phyloP scores from a whole-genome alignment of 2,888 invertebrate species.

The Teinopalpus imperialis region DNA sequence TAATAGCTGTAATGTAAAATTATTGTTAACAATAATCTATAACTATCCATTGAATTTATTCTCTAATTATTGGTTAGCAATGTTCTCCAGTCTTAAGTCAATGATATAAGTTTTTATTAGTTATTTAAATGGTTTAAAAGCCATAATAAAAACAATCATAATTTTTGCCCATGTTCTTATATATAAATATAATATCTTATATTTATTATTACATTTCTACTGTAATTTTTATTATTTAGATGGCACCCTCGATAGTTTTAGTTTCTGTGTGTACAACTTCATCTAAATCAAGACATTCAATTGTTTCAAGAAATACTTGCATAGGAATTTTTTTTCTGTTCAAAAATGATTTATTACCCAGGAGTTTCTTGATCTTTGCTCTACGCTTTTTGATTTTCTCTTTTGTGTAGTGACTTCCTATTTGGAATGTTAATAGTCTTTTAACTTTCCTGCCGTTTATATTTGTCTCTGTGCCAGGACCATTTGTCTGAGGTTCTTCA shows the following conservation, averaged over 20 bases:
- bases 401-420: slow-evolving; percentile 72
- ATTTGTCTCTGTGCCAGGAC: slow-evolving; percentile 56
- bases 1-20: too few relatives aligned
- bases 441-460: slow-evolving; percentile 81
- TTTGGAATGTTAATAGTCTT: slow-evolving; percentile 80
- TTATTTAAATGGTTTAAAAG: too few relatives aligned
- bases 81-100: too few relatives aligned
- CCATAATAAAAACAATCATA: too few relatives aligned
- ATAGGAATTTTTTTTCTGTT: slow-evolving; percentile 79
- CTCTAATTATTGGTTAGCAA: too few relatives aligned
- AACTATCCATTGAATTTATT: too few relatives aligned
- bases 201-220: too few relatives aligned
- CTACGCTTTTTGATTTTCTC: slow-evolving; percentile 82
- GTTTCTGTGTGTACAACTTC: slow-evolving; percentile 59
- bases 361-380: slow-evolving; percentile 79
- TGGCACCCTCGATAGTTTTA: slow-evolving; percentile 33
- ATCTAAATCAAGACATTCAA: slow-evolving; percentile 75
- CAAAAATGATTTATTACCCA: slow-evolving; percentile 74
- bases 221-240: slow-evolving; percentile 3
- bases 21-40: too few relatives aligned
- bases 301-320: slow-evolving; percentile 79
- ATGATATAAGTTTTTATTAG: too few relatives aligned
- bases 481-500: slow-evolving; percentile 80
- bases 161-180: too few relatives aligned
- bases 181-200: too few relatives aligned